A percentile compares a stretch with the other conserved stretches of the same genome.
Evolutionary conservation across 1,140 invertebrate genomes (phyloP).

Genomic region (Drosophila orena): DNA sequence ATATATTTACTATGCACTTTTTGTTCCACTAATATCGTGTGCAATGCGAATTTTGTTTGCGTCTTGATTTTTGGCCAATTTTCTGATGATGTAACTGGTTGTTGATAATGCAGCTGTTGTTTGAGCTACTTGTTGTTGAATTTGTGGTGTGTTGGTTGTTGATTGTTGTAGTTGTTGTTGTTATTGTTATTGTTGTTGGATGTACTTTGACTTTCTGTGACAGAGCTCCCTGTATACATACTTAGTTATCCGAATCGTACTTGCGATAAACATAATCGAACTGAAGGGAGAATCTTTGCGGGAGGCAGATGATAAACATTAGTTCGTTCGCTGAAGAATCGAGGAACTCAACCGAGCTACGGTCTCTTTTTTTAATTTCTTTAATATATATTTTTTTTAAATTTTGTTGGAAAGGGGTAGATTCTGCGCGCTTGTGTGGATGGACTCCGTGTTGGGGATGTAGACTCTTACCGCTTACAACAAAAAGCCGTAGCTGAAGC

Average conservation of each 20-base stretch:
- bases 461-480: slow-evolving; percentile 39
- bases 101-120: slow-evolving; percentile 33
- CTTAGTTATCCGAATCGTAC: slow-evolving; percentile 48
- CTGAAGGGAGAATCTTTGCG: slow-evolving; percentile 55
- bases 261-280: slow-evolving; percentile 57
- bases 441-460: slow-evolving; percentile 15
- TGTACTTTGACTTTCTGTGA: slow-evolving; percentile 67
- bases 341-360: slow-evolving; percentile 22
- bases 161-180: slow-evolving; percentile 45
- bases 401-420: too few relatives aligned
- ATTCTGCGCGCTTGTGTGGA: neutral
- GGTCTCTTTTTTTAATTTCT: neutral
- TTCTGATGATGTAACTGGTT: slow-evolving; percentile 37
- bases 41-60: slow-evolving; percentile 28
- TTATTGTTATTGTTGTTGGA: slow-evolving; percentile 42
- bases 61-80: slow-evolving; percentile 50
- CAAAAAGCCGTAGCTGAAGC: slow-evolving; percentile 29
- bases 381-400: too few relatives aligned
- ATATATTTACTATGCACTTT: slow-evolving; percentile 23
- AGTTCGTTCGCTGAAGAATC: slow-evolving; percentile 42
- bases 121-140: slow-evolving; percentile 42
- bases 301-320: slow-evolving; percentile 82
- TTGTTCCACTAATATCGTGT: slow-evolving; percentile 12
- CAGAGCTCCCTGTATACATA: slow-evolving; percentile 79
- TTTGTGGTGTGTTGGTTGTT: slow-evolving; percentile 58